phyloP scores from a whole-genome alignment of 1,140 invertebrate species.

The Formica exsecta region DNA sequence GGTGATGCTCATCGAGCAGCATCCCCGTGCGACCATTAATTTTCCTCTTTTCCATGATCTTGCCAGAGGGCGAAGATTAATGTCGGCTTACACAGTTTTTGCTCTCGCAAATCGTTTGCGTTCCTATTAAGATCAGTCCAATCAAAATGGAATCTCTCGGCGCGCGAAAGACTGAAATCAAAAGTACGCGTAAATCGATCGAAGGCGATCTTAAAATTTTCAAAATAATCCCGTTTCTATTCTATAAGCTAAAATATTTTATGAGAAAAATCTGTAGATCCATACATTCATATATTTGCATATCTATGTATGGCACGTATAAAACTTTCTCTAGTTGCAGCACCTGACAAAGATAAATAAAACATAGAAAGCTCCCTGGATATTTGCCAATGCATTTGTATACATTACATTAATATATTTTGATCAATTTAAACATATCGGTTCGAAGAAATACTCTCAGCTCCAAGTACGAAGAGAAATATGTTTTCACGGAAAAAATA shows the following conservation, averaged over 20 bases:
- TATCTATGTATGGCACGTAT: not conserved
- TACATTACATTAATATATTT: conserved; percentile 27
- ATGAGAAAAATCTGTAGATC: not conserved
- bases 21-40: conserved; percentile 70
- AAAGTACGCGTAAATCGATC: conserved; percentile 18
- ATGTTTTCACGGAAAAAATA: not conserved
- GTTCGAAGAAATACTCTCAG: conserved; percentile 2
- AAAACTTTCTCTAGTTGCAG: conserved; percentile 4
- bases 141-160: conserved; percentile 62
- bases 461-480: conserved; percentile 9
- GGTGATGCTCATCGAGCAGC: conserved; percentile 21
- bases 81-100: conserved; percentile 68
- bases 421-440: not conserved
- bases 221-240: conserved; percentile 26
- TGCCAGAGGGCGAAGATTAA: conserved; percentile 69
- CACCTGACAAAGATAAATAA: conserved; percentile 21
- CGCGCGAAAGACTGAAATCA: not conserved
- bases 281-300: not conserved
- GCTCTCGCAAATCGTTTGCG: conserved; percentile 12
- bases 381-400: conserved; percentile 27
- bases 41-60: conserved; percentile 70
- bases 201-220: conserved; percentile 26
- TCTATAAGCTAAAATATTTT: conserved; percentile 3
- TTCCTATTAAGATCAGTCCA: conserved; percentile 50
- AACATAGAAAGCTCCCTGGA: conserved; percentile 3